These are phyloP conservation scores for Oenanthe melanoleuca DNA, from an alignment of 2,113 vertebrate species.

Conservation along the genomic window DNA sequence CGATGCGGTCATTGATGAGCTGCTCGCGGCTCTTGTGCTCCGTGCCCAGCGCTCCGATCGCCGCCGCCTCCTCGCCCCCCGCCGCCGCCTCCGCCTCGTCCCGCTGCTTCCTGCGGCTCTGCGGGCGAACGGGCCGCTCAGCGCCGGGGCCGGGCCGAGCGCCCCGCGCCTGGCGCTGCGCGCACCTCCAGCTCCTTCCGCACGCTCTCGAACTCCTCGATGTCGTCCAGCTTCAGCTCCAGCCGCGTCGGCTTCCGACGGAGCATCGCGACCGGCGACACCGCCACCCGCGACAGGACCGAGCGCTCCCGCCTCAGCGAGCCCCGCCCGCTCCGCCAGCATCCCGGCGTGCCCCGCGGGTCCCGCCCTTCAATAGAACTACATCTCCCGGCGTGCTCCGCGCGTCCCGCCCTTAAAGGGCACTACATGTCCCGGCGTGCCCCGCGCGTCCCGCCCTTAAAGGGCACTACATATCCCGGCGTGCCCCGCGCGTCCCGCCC, in stretches of 20 bases:
- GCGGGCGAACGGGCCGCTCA: neutral
- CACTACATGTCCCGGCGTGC: neutral
- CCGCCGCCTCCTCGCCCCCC: slow-evolving; percentile 77
- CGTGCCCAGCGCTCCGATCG: slow-evolving; percentile 70
- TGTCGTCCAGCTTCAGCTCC: slow-evolving; percentile 94
- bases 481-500: no score
- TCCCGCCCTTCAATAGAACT: fast-evolving
- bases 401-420: fast-evolving
- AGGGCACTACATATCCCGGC: no score
- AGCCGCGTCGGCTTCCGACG: slow-evolving; percentile 92
- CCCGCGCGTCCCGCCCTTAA: no score
- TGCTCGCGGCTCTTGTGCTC: slow-evolving; percentile 87
- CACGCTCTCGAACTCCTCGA: slow-evolving; percentile 92
- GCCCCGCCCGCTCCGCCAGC: neutral
- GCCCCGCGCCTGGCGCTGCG: neutral
- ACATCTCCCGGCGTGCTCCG: neutral
- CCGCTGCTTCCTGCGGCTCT: slow-evolving; percentile 90
- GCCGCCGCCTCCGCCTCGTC: slow-evolving; percentile 85
- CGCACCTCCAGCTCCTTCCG: slow-evolving; percentile 94
- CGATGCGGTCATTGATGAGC: slow-evolving; percentile 91
- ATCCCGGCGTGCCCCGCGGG: neutral
- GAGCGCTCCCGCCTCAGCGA: neutral
- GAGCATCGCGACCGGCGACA: slow-evolving; percentile 76
- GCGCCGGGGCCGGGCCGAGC: neutral
- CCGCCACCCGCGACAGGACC: fast-evolving